A percentile compares a stretch with the other conserved stretches of the same genome.
phyloP scores from a whole-genome alignment of 2,113 vertebrate genomes.

The Chrysochloris asiatica region DNA sequence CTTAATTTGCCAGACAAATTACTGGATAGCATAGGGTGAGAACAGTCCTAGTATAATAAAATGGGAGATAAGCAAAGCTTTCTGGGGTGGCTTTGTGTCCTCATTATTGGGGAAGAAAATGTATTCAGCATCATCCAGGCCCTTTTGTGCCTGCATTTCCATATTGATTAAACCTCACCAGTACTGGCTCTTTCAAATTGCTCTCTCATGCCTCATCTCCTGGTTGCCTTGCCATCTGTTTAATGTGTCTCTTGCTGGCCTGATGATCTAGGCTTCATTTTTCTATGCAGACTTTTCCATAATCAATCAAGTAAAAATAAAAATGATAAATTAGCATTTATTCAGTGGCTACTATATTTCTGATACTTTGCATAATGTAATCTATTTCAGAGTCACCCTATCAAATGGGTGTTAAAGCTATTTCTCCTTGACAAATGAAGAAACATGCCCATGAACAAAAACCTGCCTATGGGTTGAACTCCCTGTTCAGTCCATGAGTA shows the following conservation, averaged over 20 bases:
- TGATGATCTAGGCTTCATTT: conserved; percentile 63
- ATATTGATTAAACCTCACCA: conserved; percentile 59
- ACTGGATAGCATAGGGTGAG: neutral
- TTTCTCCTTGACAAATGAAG: conserved; percentile 38
- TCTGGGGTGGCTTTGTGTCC: neutral
- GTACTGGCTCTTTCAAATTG: conserved; percentile 41
- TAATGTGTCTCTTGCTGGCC: conserved; percentile 65
- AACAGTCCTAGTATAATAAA: conserved; percentile 36
- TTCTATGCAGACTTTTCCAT: conserved; percentile 32
- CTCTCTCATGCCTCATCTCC: conserved; percentile 39
- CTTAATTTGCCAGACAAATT: conserved; percentile 57
- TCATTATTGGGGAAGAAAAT: conserved; percentile 51
- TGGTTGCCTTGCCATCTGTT: conserved; percentile 48
- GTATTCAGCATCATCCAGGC: conserved; percentile 49
- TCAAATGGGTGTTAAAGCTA: neutral
- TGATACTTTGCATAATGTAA: conserved; percentile 55
- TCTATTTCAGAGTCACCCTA: neutral
- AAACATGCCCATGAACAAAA: neutral
- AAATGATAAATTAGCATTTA: conserved; percentile 55
- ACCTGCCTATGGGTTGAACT: neutral
- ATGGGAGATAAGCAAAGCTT: conserved; percentile 35
- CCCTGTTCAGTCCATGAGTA: neutral
- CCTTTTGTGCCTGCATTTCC: conserved; percentile 35
- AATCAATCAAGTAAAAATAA: conserved; percentile 69
- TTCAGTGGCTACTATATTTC: conserved; percentile 27